Conservation (phyloP, 2,113 vertebrate genomes). For the Apteryx owenii region DNA sequence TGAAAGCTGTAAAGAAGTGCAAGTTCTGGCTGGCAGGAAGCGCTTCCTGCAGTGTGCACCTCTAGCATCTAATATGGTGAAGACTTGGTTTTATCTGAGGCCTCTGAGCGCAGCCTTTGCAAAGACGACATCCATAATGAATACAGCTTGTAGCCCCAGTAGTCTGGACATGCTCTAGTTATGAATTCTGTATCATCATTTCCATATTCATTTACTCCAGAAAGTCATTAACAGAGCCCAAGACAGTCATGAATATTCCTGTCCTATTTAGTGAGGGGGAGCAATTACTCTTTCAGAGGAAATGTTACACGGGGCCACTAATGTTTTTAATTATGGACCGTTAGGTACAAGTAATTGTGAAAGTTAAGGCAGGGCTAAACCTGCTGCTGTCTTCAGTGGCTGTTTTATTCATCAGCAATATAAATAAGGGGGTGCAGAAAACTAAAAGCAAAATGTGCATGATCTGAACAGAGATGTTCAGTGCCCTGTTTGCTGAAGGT, state of each 20-base stretch:
- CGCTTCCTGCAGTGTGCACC: neutral
- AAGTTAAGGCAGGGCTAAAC: neutral
- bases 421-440: neutral
- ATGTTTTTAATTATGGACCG: constrained; percentile 69
- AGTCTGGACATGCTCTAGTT: neutral
- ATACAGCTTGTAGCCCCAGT: neutral
- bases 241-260: constrained; percentile 34
- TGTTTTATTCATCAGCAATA: constrained; percentile 2
- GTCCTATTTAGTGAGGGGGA: neutral
- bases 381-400: neutral
- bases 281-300: constrained; percentile 18
- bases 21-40: neutral
- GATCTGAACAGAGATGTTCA: neutral
- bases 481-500: neutral
- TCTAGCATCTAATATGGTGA: neutral
- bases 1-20: neutral
- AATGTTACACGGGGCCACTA: neutral
- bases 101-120: neutral
- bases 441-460: neutral
- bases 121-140: neutral
- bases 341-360: neutral
- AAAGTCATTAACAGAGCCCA: constrained; percentile 5
- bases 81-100: neutral
- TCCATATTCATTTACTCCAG: neutral
- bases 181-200: neutral